Evolutionary conservation across 2,113 vertebrate genomes (phyloP).

Genomic region (Catagonus wagneri): DNA sequence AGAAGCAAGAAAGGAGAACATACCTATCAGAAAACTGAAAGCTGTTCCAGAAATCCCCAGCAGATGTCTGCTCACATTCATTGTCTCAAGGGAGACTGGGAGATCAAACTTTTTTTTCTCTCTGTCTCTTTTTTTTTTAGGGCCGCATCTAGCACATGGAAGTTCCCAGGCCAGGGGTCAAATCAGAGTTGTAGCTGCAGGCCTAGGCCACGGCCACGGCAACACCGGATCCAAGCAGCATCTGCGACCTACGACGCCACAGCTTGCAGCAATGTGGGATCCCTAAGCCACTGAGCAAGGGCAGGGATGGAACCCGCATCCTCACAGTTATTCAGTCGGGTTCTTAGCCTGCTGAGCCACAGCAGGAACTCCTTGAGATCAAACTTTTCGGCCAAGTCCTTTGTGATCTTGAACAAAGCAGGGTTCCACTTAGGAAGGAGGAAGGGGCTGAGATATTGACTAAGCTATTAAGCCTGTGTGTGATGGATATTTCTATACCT

Average conservation of each 20-base stretch:
- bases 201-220: too few species aligned
- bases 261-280: too few species aligned
- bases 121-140: too few species aligned
- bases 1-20: background rate
- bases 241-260: too few species aligned
- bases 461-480: background rate
- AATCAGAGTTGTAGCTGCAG: too few species aligned
- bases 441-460: fast-evolving
- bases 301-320: too few species aligned
- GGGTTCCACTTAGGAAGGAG: background rate
- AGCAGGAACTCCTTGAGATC: background rate
- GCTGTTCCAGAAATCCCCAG: background rate
- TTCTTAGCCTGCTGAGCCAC: too few species aligned
- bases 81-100: background rate
- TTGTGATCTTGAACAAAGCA: background rate
- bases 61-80: background rate
- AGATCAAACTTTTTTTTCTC: background rate
- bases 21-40: background rate
- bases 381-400: background rate
- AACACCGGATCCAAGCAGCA: too few species aligned
- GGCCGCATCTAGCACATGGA: too few species aligned
- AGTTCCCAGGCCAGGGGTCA: too few species aligned
- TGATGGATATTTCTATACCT: background rate
- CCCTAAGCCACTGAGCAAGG: too few species aligned
- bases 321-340: too few species aligned